Evolutionary conservation across 64 coral and sea anemone genomes (phyloP), one percentile per base, ranked within the genome.

Genomic region (Acropora yongei): DNA sequence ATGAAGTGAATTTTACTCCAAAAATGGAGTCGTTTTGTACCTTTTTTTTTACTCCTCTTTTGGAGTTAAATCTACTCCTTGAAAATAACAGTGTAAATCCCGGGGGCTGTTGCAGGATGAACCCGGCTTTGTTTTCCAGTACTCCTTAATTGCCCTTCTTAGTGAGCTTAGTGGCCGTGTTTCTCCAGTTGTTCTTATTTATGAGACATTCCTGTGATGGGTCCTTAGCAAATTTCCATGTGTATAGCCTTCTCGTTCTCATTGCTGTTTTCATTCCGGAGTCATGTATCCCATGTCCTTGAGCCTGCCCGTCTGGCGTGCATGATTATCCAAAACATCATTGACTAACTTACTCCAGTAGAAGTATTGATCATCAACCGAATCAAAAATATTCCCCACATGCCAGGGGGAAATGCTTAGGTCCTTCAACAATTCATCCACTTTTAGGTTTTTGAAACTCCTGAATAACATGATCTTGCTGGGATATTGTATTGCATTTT

Each of bases 111-210:
- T 50, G 73, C 73, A 49, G 39, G 51, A 16, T 74, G 46, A n/a
- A 11, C 75, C 68, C 14, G 85, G 74, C 47, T 74, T 75, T 7
- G 43, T 47, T 51, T 75, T 87, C 85, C 85, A 74, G 46, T 75
- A 87, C 73, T 87, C 43, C 47, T 74, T 87, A 9, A 87, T 75
- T 87, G 85, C 44, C 49, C 30, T 16, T 46, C 46, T 47, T 87
- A 45, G 68, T 49, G 30, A 74, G 68, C 47, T 75, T 75, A 72
- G 85, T 87, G 30, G 85, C 85, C 11, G 17, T 87, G 46, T 75
- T 87, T 50, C 85, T 87, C 68, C 68, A 87, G 20, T 75, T 87
- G 10, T 87, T 87, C 45, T 87, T 87, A 43, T 72, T 47, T 51
- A 74, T 49, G 12, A 51, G 68, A 49, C 75, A 75, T 16, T 87